Percentiles rank a stretch among this genome's conserved stretches.
These are phyloP conservation scores for Gorilla gorilla DNA, from an alignment of 2,113 vertebrate genomes.

Conservation along the genomic window DNA sequence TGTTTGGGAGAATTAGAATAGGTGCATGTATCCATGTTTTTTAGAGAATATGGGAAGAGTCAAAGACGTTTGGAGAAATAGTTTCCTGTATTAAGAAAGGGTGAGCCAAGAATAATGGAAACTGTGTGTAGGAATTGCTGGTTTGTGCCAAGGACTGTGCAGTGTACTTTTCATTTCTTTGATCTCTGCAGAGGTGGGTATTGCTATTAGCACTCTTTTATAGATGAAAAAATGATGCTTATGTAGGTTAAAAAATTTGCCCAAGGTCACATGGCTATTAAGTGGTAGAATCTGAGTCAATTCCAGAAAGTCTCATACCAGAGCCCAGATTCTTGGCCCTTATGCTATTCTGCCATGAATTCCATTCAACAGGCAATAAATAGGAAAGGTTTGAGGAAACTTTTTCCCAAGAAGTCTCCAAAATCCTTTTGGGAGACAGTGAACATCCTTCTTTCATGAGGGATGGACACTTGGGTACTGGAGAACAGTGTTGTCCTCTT, in stretches of 20 bases:
- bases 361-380: not conserved
- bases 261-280: not conserved
- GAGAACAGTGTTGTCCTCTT: not conserved
- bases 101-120: not conserved
- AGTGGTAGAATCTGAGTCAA: not conserved
- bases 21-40: not conserved
- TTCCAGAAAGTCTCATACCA: not conserved
- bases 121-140: not conserved
- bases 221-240: not conserved
- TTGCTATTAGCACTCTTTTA: not conserved
- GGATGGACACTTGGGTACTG: not conserved
- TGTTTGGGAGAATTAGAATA: conserved; percentile 16
- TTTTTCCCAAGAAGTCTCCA: not conserved
- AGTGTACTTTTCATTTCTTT: not conserved
- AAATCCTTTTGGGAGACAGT: not conserved
- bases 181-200: not conserved
- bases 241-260: not conserved
- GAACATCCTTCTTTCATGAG: not conserved
- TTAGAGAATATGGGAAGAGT: not conserved
- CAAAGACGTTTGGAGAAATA: not conserved
- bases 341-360: not conserved
- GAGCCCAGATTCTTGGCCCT: not conserved
- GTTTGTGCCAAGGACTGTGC: not conserved
- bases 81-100: not conserved
- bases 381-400: not conserved